Percentiles rank a stretch among this genome's conserved stretches.
Conservation (phyloP, 2,113 vertebrate species). For the Onychostoma macrolepis region DNA sequence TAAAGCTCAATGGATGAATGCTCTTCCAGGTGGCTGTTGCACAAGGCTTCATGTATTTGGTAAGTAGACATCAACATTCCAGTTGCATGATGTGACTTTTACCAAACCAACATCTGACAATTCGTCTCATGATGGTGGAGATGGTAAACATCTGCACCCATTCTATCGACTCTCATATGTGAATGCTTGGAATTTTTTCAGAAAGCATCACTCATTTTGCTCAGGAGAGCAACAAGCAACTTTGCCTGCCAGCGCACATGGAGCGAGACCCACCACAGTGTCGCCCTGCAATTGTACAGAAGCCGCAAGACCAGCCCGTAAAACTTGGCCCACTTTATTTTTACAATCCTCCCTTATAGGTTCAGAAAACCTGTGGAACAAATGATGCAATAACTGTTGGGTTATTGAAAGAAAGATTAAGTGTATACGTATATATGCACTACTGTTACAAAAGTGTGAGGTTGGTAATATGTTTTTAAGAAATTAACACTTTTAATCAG, state of each 20-base stretch:
- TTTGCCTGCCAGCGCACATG: constrained; percentile 10
- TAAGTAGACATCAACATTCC: constrained; percentile 50
- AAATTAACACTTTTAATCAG: too few species aligned
- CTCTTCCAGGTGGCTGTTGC: constrained; percentile 51
- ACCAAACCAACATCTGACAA: constrained; percentile 20
- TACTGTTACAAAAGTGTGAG: neutral
- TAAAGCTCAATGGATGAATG: neutral
- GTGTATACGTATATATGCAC: neutral
- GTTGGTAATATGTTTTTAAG: neutral
- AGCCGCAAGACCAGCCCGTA: constrained; percentile 26
- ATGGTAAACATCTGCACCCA: constrained; percentile 15
- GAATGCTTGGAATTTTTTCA: neutral
- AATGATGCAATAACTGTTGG: constrained; percentile 37
- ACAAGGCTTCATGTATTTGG: constrained; percentile 45
- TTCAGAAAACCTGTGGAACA: constrained; percentile 40
- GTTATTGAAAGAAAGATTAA: neutral
- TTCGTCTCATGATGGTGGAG: neutral
- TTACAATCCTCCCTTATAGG: constrained; percentile 25
- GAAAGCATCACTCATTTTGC: constrained; percentile 5
- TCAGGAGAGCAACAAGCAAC: neutral
- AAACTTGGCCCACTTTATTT: constrained; percentile 41
- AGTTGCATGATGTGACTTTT: constrained; percentile 45
- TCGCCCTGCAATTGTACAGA: neutral
- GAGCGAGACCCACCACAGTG: constrained; percentile 28
- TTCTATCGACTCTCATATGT: constrained; percentile 1